Percentiles rank a stretch among this genome's conserved stretches.
Conservation (phyloP, 1,140 invertebrate species). For the Sesamia nonagrioides region DNA sequence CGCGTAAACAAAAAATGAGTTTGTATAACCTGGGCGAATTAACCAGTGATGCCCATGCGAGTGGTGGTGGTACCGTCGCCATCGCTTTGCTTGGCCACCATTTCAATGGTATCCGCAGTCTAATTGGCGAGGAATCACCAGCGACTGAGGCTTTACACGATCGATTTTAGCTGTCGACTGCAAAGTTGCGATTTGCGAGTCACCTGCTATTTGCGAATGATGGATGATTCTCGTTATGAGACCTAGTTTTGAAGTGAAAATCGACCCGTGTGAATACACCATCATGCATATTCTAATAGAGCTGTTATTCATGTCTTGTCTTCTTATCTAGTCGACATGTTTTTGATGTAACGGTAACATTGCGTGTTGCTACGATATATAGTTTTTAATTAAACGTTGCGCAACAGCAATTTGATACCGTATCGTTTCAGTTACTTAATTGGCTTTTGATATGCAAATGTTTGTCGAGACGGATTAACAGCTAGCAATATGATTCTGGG, state of each 20-base stretch:
- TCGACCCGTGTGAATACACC: background rate
- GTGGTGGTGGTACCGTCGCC: too few relatives aligned
- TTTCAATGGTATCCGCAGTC: too few relatives aligned
- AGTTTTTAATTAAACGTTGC: constrained; percentile 52
- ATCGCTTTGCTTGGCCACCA: too few relatives aligned
- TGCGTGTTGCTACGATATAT: constrained; percentile 51
- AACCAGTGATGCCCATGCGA: too few relatives aligned
- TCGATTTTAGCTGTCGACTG: too few relatives aligned
- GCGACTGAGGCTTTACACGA: too few relatives aligned
- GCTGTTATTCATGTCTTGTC: constrained; percentile 46
- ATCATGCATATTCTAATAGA: constrained; percentile 15
- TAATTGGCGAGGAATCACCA: too few relatives aligned
- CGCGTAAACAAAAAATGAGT: too few relatives aligned
- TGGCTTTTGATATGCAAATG: constrained; percentile 24
- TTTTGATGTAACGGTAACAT: constrained; percentile 55
- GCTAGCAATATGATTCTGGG: too few relatives aligned
- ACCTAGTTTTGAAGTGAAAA: background rate
- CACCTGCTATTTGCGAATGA: background rate
- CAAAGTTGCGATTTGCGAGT: too few relatives aligned
- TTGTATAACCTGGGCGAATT: too few relatives aligned
- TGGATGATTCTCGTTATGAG: background rate
- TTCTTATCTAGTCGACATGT: constrained; percentile 47
- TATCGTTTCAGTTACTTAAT: constrained; percentile 41
- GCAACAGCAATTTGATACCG: constrained; percentile 45
- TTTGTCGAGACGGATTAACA: constrained; percentile 6